Percentiles rank a stretch among this genome's conserved stretches.
Evolutionary conservation across 2,888 invertebrate species (phyloP).

Genomic region (Drosophila neonasuta): DNA sequence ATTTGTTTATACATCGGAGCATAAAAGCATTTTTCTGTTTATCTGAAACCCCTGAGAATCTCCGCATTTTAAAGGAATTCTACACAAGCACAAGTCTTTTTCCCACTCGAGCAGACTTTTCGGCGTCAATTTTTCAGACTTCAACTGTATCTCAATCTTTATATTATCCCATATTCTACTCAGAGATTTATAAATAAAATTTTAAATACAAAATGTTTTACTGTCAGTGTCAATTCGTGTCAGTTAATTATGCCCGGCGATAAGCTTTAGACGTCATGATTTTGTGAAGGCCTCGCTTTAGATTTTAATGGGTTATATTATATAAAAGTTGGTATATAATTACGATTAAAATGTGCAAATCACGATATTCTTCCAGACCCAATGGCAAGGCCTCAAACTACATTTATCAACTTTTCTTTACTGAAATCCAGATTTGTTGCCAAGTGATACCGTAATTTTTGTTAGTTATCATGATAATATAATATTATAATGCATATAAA

Average conservation of each 20-base stretch:
- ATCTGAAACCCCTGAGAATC: slow-evolving; percentile 30
- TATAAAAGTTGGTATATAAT: not conserved
- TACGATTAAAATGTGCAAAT: slow-evolving; percentile 4
- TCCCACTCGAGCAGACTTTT: slow-evolving; percentile 28
- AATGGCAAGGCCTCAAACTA: not conserved
- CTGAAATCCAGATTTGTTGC: not conserved
- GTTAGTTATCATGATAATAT: slow-evolving; percentile 8
- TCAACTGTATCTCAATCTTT: slow-evolving; percentile 7
- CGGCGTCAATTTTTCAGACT: slow-evolving; percentile 19
- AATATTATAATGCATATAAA: not conserved
- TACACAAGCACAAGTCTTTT: slow-evolving; percentile 12
- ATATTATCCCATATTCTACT: not conserved
- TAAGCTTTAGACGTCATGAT: slow-evolving; percentile 18
- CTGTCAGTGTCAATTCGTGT: slow-evolving; percentile 16
- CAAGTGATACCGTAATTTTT: slow-evolving; percentile 14
- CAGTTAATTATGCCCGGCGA: slow-evolving; percentile 16
- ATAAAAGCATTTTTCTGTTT: slow-evolving; percentile 50
- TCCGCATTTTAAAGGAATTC: slow-evolving; percentile 3
- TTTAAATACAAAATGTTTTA: not conserved
- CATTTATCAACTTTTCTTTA: slow-evolving; percentile 1
- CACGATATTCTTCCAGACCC: slow-evolving; percentile 2
- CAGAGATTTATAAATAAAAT: not conserved
- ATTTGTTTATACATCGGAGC: slow-evolving; percentile 44
- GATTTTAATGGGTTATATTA: slow-evolving; percentile 15
- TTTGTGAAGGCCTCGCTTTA: slow-evolving; percentile 14